Base-by-base conservation (phyloP, 35 echinoderm and acorn worm species). In the Chiridota heheva region DNA sequence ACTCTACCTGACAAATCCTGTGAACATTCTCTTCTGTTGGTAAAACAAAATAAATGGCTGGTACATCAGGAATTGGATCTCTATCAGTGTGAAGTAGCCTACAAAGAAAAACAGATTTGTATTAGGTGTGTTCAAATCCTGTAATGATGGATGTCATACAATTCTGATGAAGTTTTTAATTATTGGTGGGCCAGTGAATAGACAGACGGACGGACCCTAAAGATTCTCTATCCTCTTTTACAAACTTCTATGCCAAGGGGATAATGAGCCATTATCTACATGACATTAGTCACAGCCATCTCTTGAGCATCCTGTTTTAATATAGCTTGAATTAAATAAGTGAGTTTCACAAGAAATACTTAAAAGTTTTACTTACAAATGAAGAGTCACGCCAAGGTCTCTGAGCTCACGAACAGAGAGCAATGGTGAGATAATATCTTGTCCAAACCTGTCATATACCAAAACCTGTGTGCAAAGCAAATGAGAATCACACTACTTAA, bases 361-460 rank as follows among this genome's bases (percentile, higher is more conserved):
- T 37, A 57, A 37, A 57, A 48, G 65, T 8, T 69, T 7, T 82
- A 90, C 95, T 98, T 79, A 98, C 95, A 98, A 79, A 61, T 98
- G 95, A 72, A 98, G 82, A n/a, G 95, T 98, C 7, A 98, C 89
- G 38, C 95, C 95, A 81, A 98, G 80, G 76, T 98, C 95, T 61
- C 95, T 78, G 0, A 98, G 72, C 62, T 98, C 95, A 37, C 82
- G 60, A 0, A 98, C 95, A 38, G 95, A 98, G 22, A 98, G 82
- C 25, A 98, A 59, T 22, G 95, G 95, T 45, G 95, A 98, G 18
- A 98, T 98, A 62, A 98, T 91, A 62, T 98, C 95, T 81, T 98
- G 95, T n/a, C 95, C 95, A 85, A 98, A 98, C 49, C 95, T 77
- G 60, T 98, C 95, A 70, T 98, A 98, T 0, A 98, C 89, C 64